Conservation (phyloP, 2,113 vertebrate species). For the Marcusenius ussheri region DNA sequence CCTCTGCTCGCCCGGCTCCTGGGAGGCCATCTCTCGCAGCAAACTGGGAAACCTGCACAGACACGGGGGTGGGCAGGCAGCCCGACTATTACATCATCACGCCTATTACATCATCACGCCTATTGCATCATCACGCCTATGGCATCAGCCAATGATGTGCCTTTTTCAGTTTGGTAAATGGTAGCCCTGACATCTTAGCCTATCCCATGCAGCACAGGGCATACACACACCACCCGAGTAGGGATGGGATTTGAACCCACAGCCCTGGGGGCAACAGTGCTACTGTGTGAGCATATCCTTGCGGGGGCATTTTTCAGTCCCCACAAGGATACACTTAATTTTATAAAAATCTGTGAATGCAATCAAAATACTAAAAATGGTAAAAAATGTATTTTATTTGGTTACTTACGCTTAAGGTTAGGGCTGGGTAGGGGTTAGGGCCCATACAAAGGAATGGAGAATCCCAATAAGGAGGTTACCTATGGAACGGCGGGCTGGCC, state of each 20-base stretch:
- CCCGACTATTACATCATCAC: background rate
- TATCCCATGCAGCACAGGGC: background rate
- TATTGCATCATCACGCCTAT: background rate
- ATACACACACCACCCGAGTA: background rate
- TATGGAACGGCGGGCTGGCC: conserved; percentile 71
- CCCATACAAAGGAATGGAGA: too few relatives aligned
- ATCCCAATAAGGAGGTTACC: conserved; percentile 51
- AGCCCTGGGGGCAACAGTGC: background rate
- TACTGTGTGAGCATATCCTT: too few relatives aligned
- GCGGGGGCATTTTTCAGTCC: too few relatives aligned
- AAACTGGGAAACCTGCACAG: conserved; percentile 82
- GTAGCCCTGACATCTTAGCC: background rate
- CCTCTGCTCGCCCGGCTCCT: conserved; percentile 74
- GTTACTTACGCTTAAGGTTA: too few relatives aligned
- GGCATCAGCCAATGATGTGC: background rate
- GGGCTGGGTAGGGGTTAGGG: too few relatives aligned
- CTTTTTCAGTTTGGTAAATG: background rate
- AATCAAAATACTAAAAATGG: too few relatives aligned
- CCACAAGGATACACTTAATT: too few relatives aligned
- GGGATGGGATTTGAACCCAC: background rate
- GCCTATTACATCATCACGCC: background rate
- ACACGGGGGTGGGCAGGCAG: background rate
- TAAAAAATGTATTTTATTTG: too few relatives aligned
- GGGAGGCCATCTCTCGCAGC: conserved; percentile 81
- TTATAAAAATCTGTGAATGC: too few relatives aligned